Evolutionary conservation across 1,140 invertebrate species (phyloP), one percentile per base, ranked within the genome.

Genomic region (Aleiodes sp.): DNA sequence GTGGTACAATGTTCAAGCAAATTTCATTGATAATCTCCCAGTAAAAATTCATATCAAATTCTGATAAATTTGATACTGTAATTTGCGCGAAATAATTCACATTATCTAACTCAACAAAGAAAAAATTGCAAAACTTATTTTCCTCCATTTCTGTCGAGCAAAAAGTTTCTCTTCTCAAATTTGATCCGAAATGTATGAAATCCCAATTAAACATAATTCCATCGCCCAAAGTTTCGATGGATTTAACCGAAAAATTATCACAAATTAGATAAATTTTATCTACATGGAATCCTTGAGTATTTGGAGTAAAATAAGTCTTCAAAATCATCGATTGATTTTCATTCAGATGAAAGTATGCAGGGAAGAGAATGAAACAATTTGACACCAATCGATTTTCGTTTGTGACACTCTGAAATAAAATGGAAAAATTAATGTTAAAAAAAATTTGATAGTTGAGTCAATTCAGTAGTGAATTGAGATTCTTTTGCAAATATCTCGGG

Each of bases 221-320:
- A 52, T 84, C 80, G 0, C 81, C 81, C n/a, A 82, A 70, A 12
- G 83, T 63, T 62, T 83, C 80, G 3, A 76, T 70, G 3, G 67
- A 41, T 37, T 80, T 26, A 16, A 79, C 16, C 2, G 74, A 67
- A 39, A 72, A 75, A 66, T 81, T 84, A 35, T 81, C 76, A 14
- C 76, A 75, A 14, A 83, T 33, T 31, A 79, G 65, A n/a, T 76
- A 78, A 4, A 83, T 57, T 64, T 81, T 76, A 21, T 83, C 78
- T 3, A 72, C 71, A 78, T 80, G 80, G 46, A 83, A 69, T 19
- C 82, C 82, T 1, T 68, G 70, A 46, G 57, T 62, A 2, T 60
- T n/a, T 4, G 82, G 81, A 4, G 61, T 69, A 70, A 84, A 84
- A 14, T 71, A 59, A 19, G 66, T 73, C 8, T 68, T 59, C 1